These are phyloP conservation scores for Cephus rjabovi DNA, from an alignment of 2,888 invertebrate genomes.

Conservation along the genomic window DNA sequence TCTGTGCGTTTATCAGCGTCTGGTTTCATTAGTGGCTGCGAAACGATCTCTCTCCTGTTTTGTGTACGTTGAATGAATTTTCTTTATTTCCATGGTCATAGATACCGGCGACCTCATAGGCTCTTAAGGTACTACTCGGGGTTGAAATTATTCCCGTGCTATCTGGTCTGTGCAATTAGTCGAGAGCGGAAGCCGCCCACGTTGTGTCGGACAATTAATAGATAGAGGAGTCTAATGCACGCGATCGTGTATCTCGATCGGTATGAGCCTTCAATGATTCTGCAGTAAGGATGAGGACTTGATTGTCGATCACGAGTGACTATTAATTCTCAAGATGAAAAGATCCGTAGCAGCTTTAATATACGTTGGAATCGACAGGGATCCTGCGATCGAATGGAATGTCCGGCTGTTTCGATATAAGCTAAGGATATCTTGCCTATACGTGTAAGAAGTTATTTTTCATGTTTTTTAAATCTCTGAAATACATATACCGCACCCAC, in stretches of 20 bases:
- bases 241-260: constrained; percentile 37
- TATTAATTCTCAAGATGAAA: neutral
- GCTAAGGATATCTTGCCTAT: neutral
- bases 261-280: constrained; percentile 35
- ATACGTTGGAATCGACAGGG: neutral
- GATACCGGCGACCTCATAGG: neutral
- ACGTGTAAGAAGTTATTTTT: neutral
- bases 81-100: neutral
- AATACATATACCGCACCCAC: neutral
- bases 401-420: neutral
- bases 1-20: constrained; percentile 40
- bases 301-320: neutral
- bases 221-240: constrained; percentile 41
- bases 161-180: constrained; percentile 58
- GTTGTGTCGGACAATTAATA: constrained; percentile 61
- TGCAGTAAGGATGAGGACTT: constrained; percentile 19
- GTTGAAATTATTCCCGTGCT: constrained; percentile 47
- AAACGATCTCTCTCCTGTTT: constrained; percentile 35
- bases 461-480: neutral
- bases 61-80: neutral
- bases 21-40: constrained; percentile 39
- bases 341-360: neutral
- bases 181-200: constrained; percentile 59
- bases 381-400: neutral
- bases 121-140: neutral